These are phyloP conservation scores for Labeo catla DNA, from an alignment of 2,113 vertebrate species.

Conservation along the genomic window DNA sequence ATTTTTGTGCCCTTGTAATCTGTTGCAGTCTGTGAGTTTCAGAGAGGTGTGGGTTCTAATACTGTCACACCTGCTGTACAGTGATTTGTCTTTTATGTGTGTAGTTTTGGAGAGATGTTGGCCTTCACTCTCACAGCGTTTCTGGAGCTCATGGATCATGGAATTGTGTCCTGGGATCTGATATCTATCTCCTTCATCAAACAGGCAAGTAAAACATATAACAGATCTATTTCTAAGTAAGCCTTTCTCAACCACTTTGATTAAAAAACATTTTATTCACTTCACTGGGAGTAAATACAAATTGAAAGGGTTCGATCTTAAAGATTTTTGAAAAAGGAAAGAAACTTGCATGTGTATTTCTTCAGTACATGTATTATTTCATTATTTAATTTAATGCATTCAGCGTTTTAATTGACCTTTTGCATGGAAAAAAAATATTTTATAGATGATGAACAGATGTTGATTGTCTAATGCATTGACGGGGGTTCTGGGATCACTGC, in stretches of 20 bases:
- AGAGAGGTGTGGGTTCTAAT: background rate
- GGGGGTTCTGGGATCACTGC: too few species aligned
- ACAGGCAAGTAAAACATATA: slow-evolving; percentile 77
- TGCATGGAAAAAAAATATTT: background rate
- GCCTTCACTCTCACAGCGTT: slow-evolving; percentile 98
- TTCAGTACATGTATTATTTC: background rate
- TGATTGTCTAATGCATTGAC: too few species aligned
- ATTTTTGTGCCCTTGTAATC: background rate
- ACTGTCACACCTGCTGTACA: background rate
- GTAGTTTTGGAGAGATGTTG: slow-evolving; percentile 97
- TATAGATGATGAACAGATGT: background rate
- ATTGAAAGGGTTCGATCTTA: too few species aligned
- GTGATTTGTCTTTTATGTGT: slow-evolving; percentile 18
- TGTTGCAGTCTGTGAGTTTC: background rate
- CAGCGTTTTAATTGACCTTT: background rate
- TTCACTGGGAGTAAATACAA: too few species aligned
- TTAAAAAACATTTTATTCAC: background rate
- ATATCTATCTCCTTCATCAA: slow-evolving; percentile 97
- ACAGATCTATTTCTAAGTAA: background rate
- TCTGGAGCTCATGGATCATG: slow-evolving; percentile 98
- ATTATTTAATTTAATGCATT: background rate
- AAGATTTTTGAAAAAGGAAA: background rate
- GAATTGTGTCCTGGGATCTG: slow-evolving; percentile 98
- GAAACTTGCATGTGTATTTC: background rate
- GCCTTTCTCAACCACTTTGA: background rate